Evolutionary conservation across 2,888 invertebrate species (phyloP).

Genomic region (Heliothis peltigera): DNA sequence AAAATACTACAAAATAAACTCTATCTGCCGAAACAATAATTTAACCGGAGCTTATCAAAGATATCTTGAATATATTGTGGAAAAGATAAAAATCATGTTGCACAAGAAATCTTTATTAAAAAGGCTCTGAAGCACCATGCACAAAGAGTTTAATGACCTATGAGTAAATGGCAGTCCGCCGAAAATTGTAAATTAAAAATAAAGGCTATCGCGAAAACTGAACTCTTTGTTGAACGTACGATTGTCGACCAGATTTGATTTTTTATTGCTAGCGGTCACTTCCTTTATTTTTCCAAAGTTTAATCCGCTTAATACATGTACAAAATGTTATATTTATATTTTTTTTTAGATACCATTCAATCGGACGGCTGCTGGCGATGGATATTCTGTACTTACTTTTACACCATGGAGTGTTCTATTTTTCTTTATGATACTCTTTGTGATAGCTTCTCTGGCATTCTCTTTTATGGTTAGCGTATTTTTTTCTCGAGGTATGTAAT

Average conservation of each 20-base stretch:
- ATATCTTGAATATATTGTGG: too few relatives aligned
- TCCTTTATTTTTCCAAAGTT: neutral
- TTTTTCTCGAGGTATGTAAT: slow-evolving; percentile 92
- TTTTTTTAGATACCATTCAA: slow-evolving; percentile 87
- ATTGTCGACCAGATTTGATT: neutral
- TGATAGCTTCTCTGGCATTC: slow-evolving; percentile 92
- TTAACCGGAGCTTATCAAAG: too few relatives aligned
- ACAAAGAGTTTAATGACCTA: too few relatives aligned
- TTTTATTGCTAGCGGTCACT: neutral
- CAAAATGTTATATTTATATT: neutral
- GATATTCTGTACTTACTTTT: slow-evolving; percentile 92
- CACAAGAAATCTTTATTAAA: too few relatives aligned
- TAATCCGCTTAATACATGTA: neutral
- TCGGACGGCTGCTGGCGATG: slow-evolving; percentile 77
- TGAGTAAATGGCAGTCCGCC: too few relatives aligned
- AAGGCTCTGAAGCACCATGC: too few relatives aligned
- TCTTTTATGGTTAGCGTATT: slow-evolving; percentile 95
- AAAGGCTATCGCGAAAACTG: too few relatives aligned
- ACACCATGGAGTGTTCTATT: slow-evolving; percentile 92
- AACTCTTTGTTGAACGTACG: too few relatives aligned
- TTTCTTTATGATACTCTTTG: slow-evolving; percentile 93
- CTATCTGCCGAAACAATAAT: too few relatives aligned
- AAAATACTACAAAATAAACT: too few relatives aligned
- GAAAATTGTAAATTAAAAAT: too few relatives aligned
- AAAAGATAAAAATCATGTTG: too few relatives aligned